Evolutionary conservation across 2,888 invertebrate species (phyloP), one percentile per base, ranked within the genome.

Genomic region (Phyto melanocephala): DNA sequence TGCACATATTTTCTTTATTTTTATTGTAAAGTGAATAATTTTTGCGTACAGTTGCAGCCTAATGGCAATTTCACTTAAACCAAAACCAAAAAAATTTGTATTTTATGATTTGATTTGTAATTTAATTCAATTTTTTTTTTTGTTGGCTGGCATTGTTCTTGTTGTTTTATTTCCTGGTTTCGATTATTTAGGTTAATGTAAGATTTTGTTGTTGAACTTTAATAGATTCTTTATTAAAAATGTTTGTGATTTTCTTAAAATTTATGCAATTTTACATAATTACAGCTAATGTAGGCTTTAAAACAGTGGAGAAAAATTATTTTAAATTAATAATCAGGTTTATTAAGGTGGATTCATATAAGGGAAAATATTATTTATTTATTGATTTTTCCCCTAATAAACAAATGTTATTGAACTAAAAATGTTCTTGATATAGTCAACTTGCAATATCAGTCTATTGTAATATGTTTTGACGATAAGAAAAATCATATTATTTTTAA

Each of bases 121-220:
- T 63, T 54, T 28, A 28, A 28, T 28, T 22, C 24, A 17, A 33
- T 71, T 56, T 58, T 70, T 10, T 71, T 63, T 24, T 15, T 52
- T 54, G 2, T 54, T 50, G 15, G 8, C 4, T 28, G 15, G 8
- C 4, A 22, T 52, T 40, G 35, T 62, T 70, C 22, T 62, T 54
- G 60, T 28, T 35, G 45, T 3, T 52, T 62, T 11, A 67, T 67
- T 67, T 80, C 71, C 72, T 74, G 50, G 17, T 74, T 80, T 8
- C 52, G 24, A 13, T 60, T 45, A 80, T 74, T 67, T 80, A 52
- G 79, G 79, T 79, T 79, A 79, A 72, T 79, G 63, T 37, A 42
- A 80, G 58, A 65, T 65, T 76, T 80, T 20, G 13, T 22, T 54
- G 28, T 22, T 74, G 33, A 42, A 42, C 33, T 42, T 28, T 47